A percentile compares a stretch with the other conserved stretches of the same genome.
These are phyloP conservation scores for Lophotriccus pileatus DNA, from an alignment of 2,797 vertebrate species.

Conservation along the genomic window DNA sequence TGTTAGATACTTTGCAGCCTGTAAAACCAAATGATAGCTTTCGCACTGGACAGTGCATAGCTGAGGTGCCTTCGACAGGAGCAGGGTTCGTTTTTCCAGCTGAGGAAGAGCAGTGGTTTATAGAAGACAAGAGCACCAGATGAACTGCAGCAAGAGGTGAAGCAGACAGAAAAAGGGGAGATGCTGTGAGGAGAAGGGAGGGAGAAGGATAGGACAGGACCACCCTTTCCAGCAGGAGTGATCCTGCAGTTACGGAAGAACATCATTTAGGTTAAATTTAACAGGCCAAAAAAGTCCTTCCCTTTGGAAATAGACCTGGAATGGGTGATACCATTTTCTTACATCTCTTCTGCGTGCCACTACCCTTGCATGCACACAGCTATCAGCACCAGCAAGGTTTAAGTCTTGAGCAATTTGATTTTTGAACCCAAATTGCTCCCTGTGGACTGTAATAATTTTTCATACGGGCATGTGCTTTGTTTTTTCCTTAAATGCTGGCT, in stretches of 20 bases:
- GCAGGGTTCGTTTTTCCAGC: background rate
- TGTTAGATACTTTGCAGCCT: background rate
- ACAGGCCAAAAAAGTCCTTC: background rate
- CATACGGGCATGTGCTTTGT: background rate
- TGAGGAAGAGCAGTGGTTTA: background rate
- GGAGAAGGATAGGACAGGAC: background rate
- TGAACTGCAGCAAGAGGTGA: background rate
- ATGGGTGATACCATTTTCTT: background rate
- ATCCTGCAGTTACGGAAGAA: background rate
- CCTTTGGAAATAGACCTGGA: background rate
- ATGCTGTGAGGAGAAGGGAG: background rate
- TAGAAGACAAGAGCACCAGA: background rate
- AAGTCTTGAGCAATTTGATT: background rate
- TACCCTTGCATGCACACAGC: background rate
- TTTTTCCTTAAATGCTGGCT: background rate
- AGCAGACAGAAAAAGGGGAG: background rate
- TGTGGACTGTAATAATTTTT: background rate
- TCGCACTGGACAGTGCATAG: background rate
- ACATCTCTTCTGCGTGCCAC: background rate
- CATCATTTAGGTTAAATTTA: background rate
- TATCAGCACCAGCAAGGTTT: background rate
- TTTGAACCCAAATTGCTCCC: background rate
- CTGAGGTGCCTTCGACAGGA: background rate
- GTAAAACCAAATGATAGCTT: background rate
- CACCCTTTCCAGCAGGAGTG: background rate